Base-by-base conservation (phyloP, 2,888 invertebrate genomes). In the Drosophila macrospina region DNA sequence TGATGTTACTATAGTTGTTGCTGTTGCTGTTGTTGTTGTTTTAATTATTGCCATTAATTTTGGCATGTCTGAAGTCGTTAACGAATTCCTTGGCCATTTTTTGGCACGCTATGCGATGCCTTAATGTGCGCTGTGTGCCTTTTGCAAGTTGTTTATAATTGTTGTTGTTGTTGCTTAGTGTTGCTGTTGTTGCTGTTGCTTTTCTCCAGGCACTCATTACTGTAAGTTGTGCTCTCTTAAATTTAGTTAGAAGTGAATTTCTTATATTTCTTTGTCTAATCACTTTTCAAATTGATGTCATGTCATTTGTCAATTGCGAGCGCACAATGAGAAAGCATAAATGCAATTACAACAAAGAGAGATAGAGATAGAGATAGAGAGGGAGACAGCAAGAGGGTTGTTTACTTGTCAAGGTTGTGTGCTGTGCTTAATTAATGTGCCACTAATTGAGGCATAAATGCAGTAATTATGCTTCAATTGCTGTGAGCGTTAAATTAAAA, bases 1-100 rank as follows among this genome's bases (percentile, higher is more conserved):
- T 56, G 42, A 24, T 54, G 13, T 56, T 69, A 57, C 63, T 68
- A 48, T 55, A 68, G 54, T 69, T 57, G 63, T 67, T 88, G 74
- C 82, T 88, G 81, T 86, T 91, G 54, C 68, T 57, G 63, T 67
- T 88, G 74, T 84, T 88, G 81, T 86, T 91, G 88, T 91, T 86
- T 91, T 90, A 90, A 91, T 91, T 91, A 90, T 91, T 90, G 88
- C 90, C 91, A 91, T 91, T 91, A 91, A 91, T 91, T 91, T 91
- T 85, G 90, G 91, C 91, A 91, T 91, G 92, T 88, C 89, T 55
- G 90, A 85, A 90, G 87, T 90, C 88, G 90, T 90, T 90, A 90
- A 90, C 89, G 86, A 88, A 89, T 90, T 90, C 89, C 88, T 86
- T 90, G 78, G 87, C 78, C 63, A 70, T 68, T 72, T 72, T 74